Base-by-base conservation (phyloP, 2,113 vertebrate genomes). In the Osmerus eperlanus region DNA sequence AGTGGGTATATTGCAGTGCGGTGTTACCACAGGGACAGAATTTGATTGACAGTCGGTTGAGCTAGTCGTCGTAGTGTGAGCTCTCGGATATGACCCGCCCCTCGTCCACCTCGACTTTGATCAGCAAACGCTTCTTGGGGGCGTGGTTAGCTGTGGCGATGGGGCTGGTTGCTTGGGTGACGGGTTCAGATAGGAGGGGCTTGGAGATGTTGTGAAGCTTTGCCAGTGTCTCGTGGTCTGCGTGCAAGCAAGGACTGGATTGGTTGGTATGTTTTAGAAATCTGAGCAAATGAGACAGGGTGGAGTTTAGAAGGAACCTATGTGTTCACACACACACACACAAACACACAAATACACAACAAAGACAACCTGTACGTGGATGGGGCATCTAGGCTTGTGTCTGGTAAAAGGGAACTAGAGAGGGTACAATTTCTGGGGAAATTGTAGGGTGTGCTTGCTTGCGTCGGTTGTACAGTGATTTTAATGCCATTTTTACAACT, bases 271-370 rank as follows among this genome's bases (percentile, higher is more conserved):
- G 29, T 82, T 85, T 89, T 87, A 89, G 74, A 82, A 74, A 88
- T 87, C 90, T 90, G 77, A 89, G 79, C 70, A 5, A 78, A 86
- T 89, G 77, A 89, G 62, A 89, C 55, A n/a, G 74, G 87, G 59
- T 84, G 76, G 62, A 73, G 72, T 87, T 87, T 83, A 86, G 84
- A 80, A 29, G 14, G 19, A 47, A 47, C 41, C 32, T 36, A 8
- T 8, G 32, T 8, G 32, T 36, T 5, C 7, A 8, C 3, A 32
- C 32, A 21, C 21, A 21, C 21, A 21, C 21, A 75, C 15, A 65
- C 23, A 23, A 23, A 71, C 29, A 29, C n/a, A 23, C 21, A 23
- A 4, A 15, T 1, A 56, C 62, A 64, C 21, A 62, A 7, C 62
- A 64, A 47, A 47, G 7, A 47, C 41, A 47, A 47, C 8, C 8